Base-by-base conservation (phyloP, 2,113 vertebrate genomes). In the Pollachius pollachius region DNA sequence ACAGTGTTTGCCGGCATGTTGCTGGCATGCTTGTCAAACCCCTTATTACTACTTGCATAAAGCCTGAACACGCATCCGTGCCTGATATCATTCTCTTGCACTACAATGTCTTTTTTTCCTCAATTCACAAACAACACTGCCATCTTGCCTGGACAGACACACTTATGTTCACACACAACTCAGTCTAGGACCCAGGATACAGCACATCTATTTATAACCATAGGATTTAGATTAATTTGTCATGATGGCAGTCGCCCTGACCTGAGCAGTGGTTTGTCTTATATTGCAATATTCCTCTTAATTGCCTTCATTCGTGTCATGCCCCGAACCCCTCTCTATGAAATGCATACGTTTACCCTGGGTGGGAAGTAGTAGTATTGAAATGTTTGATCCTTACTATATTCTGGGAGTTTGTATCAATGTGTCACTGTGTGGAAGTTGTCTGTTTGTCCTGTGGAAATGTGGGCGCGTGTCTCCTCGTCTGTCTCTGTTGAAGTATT, bases 401-500 rank as follows among this genome's bases (percentile, higher is more conserved):
- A 27, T 75, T 65, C 69, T 71, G 16, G 37, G 59, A 71, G 65
- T 34, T 17, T 37, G 17, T 37, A 59, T 59, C 68, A n/a, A 25
- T 19, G 34, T 48, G 34, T 4, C 12, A 21, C 15, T 63, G 19
- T 64, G 9, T 27, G 13, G 37, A 61, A 13, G 60, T 25, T 62
- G 12, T 62, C 60, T 62, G 60, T 21, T 60, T 25, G 60, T 62
- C 21, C 60, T 23, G 1, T 25, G 19, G 60, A 62, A 25, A 19
- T 8, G 19, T 5, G 60, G 15, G 67, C 34, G 23, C 23, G 63
- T 57, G 30, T 27, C 52, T 65, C 59, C 7, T 52, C 68, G 74
- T 78, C 57, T 69, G 74, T 78, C 71, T 37, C 3, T 78, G 52
- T 62, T 72, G 48, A 81, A 88, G 84, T 88, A 86, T 83, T 88